Conservation (phyloP, 2,888 invertebrate species). For the Drosophila niveifrons region DNA sequence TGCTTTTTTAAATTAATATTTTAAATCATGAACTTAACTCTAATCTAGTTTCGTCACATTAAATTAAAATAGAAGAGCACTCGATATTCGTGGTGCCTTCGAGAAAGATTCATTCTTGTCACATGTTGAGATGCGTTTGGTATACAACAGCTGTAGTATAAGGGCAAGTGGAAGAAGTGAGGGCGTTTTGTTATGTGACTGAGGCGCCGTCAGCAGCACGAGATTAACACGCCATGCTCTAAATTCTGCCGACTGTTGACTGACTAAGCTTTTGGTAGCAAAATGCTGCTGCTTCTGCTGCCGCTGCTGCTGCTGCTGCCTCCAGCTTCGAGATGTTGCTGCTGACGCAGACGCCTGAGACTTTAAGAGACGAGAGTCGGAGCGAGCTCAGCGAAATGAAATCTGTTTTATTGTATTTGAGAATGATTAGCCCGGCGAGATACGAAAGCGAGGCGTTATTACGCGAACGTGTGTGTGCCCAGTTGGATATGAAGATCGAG, state of each 20-base stretch:
- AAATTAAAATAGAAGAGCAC: slow-evolving; percentile 22
- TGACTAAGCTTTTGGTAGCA: slow-evolving; percentile 76
- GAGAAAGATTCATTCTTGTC: slow-evolving; percentile 24
- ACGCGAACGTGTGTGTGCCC: slow-evolving; percentile 58
- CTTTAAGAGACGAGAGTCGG: not conserved
- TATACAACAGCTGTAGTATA: not conserved
- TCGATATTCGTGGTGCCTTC: slow-evolving; percentile 12
- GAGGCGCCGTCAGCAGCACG: slow-evolving; percentile 66
- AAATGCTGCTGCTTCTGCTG: slow-evolving; percentile 42
- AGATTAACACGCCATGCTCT: slow-evolving; percentile 64
- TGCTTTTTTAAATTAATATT: too few species aligned
- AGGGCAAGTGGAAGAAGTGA: not conserved
- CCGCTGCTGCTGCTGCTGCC: slow-evolving; percentile 34
- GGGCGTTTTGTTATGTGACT: slow-evolving; percentile 41
- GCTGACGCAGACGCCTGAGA: slow-evolving; percentile 28
- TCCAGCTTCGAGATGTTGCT: slow-evolving; percentile 2
- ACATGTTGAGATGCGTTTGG: slow-evolving; percentile 36
- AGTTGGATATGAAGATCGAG: slow-evolving; percentile 25
- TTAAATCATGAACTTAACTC: not conserved
- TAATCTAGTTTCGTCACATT: not conserved
- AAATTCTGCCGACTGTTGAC: slow-evolving; percentile 65
- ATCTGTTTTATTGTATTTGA: slow-evolving; percentile 78
- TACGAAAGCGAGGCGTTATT: slow-evolving; percentile 65
- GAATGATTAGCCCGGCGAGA: slow-evolving; percentile 71
- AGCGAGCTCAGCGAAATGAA: slow-evolving; percentile 43